phyloP scores from a whole-genome alignment of 35 echinoderm and acorn worm genomes.

The Apostichopus californicus region DNA sequence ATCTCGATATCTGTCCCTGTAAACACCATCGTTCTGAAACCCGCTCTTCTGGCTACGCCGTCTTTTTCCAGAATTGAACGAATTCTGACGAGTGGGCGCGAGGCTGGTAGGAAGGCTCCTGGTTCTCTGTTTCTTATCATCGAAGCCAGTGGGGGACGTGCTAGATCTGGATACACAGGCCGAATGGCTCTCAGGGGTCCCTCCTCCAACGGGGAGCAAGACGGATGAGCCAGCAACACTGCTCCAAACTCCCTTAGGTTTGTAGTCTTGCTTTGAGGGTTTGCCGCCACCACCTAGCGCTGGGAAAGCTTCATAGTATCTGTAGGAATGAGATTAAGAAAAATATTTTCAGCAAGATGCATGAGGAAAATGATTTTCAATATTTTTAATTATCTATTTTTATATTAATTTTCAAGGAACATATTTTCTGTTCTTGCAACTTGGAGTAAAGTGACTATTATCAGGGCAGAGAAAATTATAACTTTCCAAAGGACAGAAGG shows the following conservation, averaged over 20 bases:
- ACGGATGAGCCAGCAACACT: constrained; percentile 4
- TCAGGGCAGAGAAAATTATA: too few species aligned
- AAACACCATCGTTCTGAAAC: not conserved
- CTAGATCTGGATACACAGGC: constrained; percentile 83
- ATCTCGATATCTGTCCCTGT: not conserved
- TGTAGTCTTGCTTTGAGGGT: not conserved
- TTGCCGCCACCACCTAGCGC: constrained; percentile 72
- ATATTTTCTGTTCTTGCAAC: too few species aligned
- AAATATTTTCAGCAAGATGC: too few species aligned
- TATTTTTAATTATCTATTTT: too few species aligned
- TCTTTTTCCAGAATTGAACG: constrained; percentile 49
- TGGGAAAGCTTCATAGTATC: constrained; percentile 98
- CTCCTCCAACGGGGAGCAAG: not conserved
- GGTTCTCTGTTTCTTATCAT: constrained; percentile 68
- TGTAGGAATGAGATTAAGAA: constrained; percentile 43
- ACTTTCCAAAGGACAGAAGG: too few species aligned
- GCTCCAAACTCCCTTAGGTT: constrained; percentile 54
- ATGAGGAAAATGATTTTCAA: too few species aligned
- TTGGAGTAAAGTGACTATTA: too few species aligned
- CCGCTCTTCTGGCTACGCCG: not conserved
- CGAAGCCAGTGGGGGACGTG: constrained; percentile 66
- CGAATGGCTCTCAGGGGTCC: constrained; percentile 62
- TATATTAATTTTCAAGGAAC: too few species aligned
- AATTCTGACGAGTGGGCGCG: constrained; percentile 50
- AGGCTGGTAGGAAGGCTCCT: constrained; percentile 84